Base-by-base conservation (phyloP, 2,797 vertebrate species). In the Parambassis ranga region DNA sequence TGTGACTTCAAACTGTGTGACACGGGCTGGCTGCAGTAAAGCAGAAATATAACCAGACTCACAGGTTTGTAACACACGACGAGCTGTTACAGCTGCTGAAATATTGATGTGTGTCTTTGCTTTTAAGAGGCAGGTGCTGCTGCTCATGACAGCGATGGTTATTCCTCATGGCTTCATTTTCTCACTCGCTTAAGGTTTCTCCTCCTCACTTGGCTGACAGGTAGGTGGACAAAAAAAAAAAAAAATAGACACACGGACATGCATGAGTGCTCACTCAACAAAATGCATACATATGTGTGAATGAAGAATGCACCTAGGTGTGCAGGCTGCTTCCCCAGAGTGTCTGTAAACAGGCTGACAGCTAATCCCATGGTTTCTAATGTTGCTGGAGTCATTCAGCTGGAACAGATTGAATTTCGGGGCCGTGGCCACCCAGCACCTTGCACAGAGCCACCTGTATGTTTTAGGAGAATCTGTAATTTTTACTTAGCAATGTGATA, bases 101-200 rank as follows among this genome's bases (percentile, higher is more conserved):
- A 79, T 50, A 77, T 75, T 70, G 33, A 83, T 73, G 50, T 73
- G 50, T 8, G 31, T 38, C 11, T 28, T 30, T 57, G 16, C 58
- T 67, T 64, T 58, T 42, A 69, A 63, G 28, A 47, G 15, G 26
- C n/a, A 35, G 46, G 13, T 20, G 26, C 27, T 41, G 13, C 39
- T 9, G 7, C 36, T 32, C 15, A 20, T 18, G 33, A 53, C 32
- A 65, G 16, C n/a, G 15, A 4, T 24, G 11, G 4, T 49, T 41
- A 32, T 39, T 32, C 6, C 36, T 48, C 7, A 41, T 49, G 13
- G 28, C 18, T 69, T 58, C 2, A 56, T 53, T 60, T 56, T 52
- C 39, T 31, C 47, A n/a, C 30, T 36, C 30, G 1, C 52, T 39
- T 31, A 16, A 11, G 36, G 13, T 23, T 11, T 18, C 11, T 22